phyloP scores from a whole-genome alignment of 1,140 invertebrate genomes.

The roundworm (Caenorhabditis elegans) region WBcel235 BX284602.5:6962501-6963000 shows the following conservation, averaged over 20 bases:
- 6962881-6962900: not conserved
- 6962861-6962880: not conserved
- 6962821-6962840: not conserved
- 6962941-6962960: not conserved
- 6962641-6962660: not conserved
- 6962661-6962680: not conserved
- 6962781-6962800: not conserved
- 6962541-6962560: not conserved
- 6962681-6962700: not conserved
- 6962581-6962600: not conserved
- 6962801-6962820: not conserved
- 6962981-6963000: too few species aligned
- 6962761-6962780: not conserved
- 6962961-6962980: too few species aligned
- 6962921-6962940: not conserved
- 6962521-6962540: not conserved
- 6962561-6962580: not conserved
- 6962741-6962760: not conserved
- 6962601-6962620: not conserved
- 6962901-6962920: not conserved
- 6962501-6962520: not conserved
- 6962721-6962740: too few species aligned
- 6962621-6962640: not conserved
- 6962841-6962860: not conserved
- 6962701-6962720: too few species aligned